Conservation (phyloP, 2,797 vertebrate genomes). For the Paratrypauchen microcephalus region DNA sequence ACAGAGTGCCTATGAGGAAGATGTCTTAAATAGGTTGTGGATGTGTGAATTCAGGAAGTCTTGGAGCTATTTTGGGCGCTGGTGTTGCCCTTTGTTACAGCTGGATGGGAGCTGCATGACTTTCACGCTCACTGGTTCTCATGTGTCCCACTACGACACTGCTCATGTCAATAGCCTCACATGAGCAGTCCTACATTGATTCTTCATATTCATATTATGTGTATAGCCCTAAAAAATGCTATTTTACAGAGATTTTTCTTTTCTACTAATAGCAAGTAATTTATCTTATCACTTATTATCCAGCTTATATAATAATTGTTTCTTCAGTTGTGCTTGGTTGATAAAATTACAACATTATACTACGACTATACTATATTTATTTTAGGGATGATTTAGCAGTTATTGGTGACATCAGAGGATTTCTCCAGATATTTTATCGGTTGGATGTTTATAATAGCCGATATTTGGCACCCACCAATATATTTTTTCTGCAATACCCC, state of each 20-base stretch:
- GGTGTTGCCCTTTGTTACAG: constrained; percentile 46
- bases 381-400: too few species aligned
- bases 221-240: not conserved
- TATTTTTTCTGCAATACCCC: too few species aligned
- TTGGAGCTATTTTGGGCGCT: constrained; percentile 52
- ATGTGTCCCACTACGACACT: constrained; percentile 23
- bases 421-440: too few species aligned
- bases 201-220: constrained; percentile 25
- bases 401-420: too few species aligned
- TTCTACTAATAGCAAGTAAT: not conserved
- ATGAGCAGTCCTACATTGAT: constrained; percentile 34
- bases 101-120: constrained; percentile 48
- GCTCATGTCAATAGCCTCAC: constrained; percentile 20
- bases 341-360: too few species aligned
- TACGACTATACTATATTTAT: too few species aligned
- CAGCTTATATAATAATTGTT: too few species aligned
- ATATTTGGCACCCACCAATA: too few species aligned
- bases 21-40: not conserved
- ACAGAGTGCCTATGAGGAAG: not conserved
- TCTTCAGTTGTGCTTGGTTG: too few species aligned
- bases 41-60: constrained; percentile 19
- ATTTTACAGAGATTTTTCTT: not conserved
- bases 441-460: too few species aligned
- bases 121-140: constrained; percentile 37
- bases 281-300: too few species aligned